phyloP scores from a whole-genome alignment of 1,140 invertebrate genomes.

The Drosophila ercepeae region DNA sequence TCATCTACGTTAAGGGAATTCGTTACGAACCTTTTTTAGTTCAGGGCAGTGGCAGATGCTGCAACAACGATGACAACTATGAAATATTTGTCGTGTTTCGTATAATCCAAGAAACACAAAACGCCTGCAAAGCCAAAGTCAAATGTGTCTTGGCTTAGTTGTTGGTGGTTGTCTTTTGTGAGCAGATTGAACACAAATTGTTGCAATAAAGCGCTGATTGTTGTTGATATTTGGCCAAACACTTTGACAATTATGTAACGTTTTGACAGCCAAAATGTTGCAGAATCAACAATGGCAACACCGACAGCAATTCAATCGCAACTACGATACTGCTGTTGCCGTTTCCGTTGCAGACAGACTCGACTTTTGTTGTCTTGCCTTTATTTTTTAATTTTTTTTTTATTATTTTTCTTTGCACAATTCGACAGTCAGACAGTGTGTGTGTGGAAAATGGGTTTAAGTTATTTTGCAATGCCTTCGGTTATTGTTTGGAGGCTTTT shows the following conservation, averaged over 20 bases:
- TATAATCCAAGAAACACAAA: constrained; percentile 74
- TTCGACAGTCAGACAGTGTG: constrained; percentile 34
- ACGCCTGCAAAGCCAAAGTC: constrained; percentile 32
- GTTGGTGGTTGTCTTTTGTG: constrained; percentile 53
- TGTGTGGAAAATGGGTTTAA: constrained; percentile 51
- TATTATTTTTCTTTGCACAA: constrained; percentile 36
- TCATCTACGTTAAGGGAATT: no score
- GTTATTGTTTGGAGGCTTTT: constrained; percentile 37
- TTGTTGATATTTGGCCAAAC: constrained; percentile 69
- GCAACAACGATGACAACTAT: constrained; percentile 26
- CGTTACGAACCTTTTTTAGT: constrained; percentile 60
- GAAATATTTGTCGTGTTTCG: constrained; percentile 46
- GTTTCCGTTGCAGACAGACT: constrained; percentile 66
- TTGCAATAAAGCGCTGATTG: constrained; percentile 74
- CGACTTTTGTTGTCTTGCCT: constrained; percentile 57
- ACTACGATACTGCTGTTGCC: constrained; percentile 31
- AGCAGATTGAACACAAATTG: constrained; percentile 74
- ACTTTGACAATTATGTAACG: constrained; percentile 79
- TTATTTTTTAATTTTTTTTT: constrained; percentile 14
- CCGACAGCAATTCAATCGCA: constrained; percentile 36
- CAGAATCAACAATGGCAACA: constrained; percentile 70
- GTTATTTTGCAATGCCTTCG: constrained; percentile 53
- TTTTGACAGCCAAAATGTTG: constrained; percentile 63
- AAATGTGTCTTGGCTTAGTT: constrained; percentile 37
- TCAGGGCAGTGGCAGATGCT: constrained; percentile 48